Base-by-base conservation (phyloP, 2,888 invertebrate genomes). In the Noctua fimbriata region DNA sequence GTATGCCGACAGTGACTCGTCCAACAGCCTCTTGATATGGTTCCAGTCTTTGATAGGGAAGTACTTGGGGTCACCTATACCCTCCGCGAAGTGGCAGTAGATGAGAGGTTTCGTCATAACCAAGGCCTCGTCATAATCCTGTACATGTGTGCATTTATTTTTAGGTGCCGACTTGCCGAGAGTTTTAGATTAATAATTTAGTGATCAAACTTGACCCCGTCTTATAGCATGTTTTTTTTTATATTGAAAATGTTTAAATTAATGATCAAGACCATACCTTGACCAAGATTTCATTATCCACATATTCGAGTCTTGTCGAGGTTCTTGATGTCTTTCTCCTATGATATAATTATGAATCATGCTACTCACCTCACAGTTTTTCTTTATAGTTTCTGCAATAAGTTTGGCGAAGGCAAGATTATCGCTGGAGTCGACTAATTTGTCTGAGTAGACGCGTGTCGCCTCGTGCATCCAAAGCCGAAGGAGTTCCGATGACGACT, bases 391-490 rank as follows among this genome's bases (percentile, higher is more conserved):
- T 63, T 99, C 99, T 2, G 94, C 90, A 24, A 98, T 93, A 0
- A 99, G 94, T 93, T 98, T 98, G 73, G 97, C 95, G 93, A 98
- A 99, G 1, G 94, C 95, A 6, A 98, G 98, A 81, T 98, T 98
- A 93, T 99, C 99, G 18, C 93, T 94, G 28, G 97, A 95, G 86
- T 99, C 99, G 0, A 99, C 98, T 66, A 99, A 95, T 94, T 99
- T 99, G 94, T 99, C 99, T 1, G 98, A 98, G 93, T 99, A 99
- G 0, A 99, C 99, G 76, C 99, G 97, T 69, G 98, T 98, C 0
- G 99, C 98, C 94, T 99, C 99, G 92, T 99, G 99, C 94, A 98
- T 97, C 98, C 98, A 99, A 71, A 99, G 96, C 32, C 99, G 97
- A 9, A 99, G 97, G 55, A 99, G 95, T 79, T 98, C 98, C 63